Evolutionary conservation across 2,888 invertebrate species (phyloP), one percentile per base, ranked within the genome.

Genomic region (Zygaena filipendulae): DNA sequence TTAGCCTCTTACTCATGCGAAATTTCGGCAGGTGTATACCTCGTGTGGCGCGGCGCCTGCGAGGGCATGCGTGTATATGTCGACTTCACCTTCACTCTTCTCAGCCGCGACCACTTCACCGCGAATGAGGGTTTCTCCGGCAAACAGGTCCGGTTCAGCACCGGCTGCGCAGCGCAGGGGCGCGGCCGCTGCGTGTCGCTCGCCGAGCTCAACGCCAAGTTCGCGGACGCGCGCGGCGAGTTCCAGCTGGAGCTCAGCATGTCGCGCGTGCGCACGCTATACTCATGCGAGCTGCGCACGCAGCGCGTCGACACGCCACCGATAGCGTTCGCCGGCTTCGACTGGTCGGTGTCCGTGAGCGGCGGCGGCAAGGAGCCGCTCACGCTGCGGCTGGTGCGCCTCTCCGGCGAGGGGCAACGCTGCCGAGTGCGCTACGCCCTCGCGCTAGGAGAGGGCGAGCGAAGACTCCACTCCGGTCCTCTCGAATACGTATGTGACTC

Each of bases 81-180:
- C 39, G 92, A 92, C 67, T 91, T 89, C 62, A 86, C 88, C 26
- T 90, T 91, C 63, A 91, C 90, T 4, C 81, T 91, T 25, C 82
- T 91, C 35, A 91, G 91, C 54, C 84, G 89, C 23, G 90, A 91
- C 47, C 91, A 92, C 64, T 92, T 91, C 66, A 90, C 90, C 35
- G 86, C 87, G 48, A 92, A 91, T 64, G 91, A 91, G 60, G 84
- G 86, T 11, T 91, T 90, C 71, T 86, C 87, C 28, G 90, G 91
- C 33, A 90, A 89, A 55, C 86, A 87, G 52, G 88, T 87, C 40
- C 67, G 74, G 31, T 87, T 87, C 59, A 87, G 83, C 35, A 82
- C 84, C 43, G 87, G 87, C 22, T 84, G 86, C 25, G 86, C 87
- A 1, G 88, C 87, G 9, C 88, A 89, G 52, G 89, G 89, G 2